A percentile compares a stretch with the other conserved stretches of the same genome.
Evolutionary conservation across 2,113 vertebrate genomes (phyloP).

Genomic region (Otocyon megalotis): DNA sequence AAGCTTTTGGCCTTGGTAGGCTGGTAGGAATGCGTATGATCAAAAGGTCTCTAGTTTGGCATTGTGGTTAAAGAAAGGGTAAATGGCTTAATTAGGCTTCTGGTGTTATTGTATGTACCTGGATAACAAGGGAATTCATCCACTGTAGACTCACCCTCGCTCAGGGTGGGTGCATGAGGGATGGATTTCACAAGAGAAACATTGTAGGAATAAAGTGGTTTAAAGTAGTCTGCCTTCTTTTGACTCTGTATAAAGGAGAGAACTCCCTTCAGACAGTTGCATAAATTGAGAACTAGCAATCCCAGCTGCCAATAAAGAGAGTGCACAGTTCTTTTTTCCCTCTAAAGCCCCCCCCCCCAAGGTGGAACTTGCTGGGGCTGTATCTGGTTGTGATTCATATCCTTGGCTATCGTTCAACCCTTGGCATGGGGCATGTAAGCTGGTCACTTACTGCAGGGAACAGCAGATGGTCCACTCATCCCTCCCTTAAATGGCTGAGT

Average conservation of each 20-base stretch:
- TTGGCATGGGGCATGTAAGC: neutral
- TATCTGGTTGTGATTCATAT: conserved; percentile 59
- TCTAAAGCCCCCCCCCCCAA: neutral
- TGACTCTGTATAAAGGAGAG: neutral
- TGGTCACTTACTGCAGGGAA: conserved; percentile 62
- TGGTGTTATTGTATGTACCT: neutral
- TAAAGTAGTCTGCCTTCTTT: neutral
- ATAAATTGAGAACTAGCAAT: conserved; percentile 41
- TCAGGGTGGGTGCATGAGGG: neutral
- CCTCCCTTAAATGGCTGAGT: conserved; percentile 63
- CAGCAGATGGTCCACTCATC: conserved; percentile 45
- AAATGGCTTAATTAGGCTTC: conserved; percentile 46
- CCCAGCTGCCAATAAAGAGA: neutral
- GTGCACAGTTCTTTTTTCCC: neutral
- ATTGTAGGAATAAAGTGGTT: neutral
- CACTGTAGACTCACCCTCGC: neutral
- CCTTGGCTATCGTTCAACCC: conserved; percentile 57
- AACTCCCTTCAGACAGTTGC: conserved; percentile 27
- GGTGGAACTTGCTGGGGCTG: conserved; percentile 22
- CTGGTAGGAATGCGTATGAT: neutral
- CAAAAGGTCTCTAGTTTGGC: conserved; percentile 1
- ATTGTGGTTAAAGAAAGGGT: neutral
- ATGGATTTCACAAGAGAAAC: conserved; percentile 25
- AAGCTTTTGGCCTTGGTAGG: neutral
- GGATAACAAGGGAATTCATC: neutral